These are phyloP conservation scores for Prolemur simus DNA, from an alignment of 2,113 vertebrate species.

Conservation along the genomic window DNA sequence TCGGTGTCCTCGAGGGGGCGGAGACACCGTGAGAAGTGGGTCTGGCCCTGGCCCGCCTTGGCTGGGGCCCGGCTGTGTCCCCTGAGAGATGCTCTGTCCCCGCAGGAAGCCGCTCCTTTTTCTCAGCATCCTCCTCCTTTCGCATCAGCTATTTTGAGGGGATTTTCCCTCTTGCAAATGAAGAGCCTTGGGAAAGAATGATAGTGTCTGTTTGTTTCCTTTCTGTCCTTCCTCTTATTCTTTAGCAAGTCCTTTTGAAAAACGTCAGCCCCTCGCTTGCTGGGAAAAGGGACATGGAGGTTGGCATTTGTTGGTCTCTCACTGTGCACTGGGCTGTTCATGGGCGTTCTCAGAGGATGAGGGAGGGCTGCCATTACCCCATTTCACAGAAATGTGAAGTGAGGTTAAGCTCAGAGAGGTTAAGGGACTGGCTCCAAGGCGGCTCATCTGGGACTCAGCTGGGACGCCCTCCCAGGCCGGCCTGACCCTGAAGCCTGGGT, in stretches of 20 bases:
- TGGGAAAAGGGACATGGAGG: not conserved
- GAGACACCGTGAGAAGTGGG: not conserved
- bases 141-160: not conserved
- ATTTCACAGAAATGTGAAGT: not conserved
- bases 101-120: not conserved
- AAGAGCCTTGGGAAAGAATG: not conserved
- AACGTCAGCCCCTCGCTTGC: not conserved
- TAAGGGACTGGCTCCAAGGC: not conserved
- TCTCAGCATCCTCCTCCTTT: not conserved
- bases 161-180: not conserved
- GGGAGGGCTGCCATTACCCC: not conserved
- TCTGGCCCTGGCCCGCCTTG: fast-evolving
- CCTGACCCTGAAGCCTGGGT: not conserved
- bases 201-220: not conserved
- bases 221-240: too few relatives aligned
- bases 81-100: not conserved
- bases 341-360: not conserved
- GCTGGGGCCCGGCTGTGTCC: fast-evolving
- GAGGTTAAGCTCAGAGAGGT: not conserved
- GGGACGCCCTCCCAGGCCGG: not conserved
- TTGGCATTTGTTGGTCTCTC: not conserved
- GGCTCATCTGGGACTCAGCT: not conserved
- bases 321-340: not conserved
- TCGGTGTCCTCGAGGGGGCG: too few relatives aligned
- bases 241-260: not conserved